Evolutionary conservation across 2,797 vertebrate genomes (phyloP).

Genomic region (Mionectes olivaceus): DNA sequence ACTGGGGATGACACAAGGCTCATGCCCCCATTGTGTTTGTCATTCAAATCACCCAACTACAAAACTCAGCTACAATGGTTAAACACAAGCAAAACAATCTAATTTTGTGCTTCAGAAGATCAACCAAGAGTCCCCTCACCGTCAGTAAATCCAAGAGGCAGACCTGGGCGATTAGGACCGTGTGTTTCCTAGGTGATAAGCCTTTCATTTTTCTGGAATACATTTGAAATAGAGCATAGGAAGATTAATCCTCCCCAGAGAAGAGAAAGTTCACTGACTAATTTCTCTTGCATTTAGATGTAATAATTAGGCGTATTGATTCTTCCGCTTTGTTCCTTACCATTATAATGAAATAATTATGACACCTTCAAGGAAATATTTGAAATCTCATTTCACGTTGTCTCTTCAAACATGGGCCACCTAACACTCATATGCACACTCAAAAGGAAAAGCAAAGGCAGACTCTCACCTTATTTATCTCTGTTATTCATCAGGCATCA

Average conservation of each 20-base stretch:
- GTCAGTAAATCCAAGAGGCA: conserved; percentile 46
- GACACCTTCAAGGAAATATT: conserved; percentile 66
- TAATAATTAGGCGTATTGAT: conserved; percentile 79
- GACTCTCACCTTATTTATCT: conserved; percentile 13
- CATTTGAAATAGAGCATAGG: conserved; percentile 76
- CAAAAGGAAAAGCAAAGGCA: conserved; percentile 24
- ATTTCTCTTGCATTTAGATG: conserved; percentile 77
- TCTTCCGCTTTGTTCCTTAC: conserved; percentile 71
- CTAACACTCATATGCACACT: neutral
- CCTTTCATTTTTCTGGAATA: conserved; percentile 72
- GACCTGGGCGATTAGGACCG: conserved; percentile 74
- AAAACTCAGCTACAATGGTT: neutral
- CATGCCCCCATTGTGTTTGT: accelerated
- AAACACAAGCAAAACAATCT: conserved; percentile 17
- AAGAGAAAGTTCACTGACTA: conserved; percentile 72
- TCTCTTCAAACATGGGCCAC: conserved; percentile 30
- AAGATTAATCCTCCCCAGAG: conserved; percentile 77
- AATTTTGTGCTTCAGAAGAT: conserved; percentile 35
- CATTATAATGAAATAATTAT: conserved; percentile 67
- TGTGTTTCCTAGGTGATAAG: conserved; percentile 79
- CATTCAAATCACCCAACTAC: neutral
- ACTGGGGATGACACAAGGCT: accelerated
- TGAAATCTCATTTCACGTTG: conserved; percentile 63
- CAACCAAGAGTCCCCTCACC: conserved; percentile 21
- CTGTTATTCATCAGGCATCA: conserved; percentile 4